Evolutionary conservation across 2,888 invertebrate genomes (phyloP), one percentile per base, ranked within the genome.

Genomic region (Diarsia brunnea): DNA sequence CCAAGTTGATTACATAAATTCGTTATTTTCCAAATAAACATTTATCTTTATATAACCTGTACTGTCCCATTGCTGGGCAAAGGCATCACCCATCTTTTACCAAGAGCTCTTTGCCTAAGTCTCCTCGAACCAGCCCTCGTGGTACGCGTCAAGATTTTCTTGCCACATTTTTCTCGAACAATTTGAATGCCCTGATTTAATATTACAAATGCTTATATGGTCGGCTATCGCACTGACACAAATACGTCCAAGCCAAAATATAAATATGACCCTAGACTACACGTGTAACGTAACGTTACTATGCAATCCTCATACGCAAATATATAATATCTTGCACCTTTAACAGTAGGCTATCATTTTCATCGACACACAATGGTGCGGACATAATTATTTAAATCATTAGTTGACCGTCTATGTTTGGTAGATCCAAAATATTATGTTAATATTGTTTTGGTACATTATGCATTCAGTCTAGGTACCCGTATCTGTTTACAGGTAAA

Each of bases 331-430:
- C n/a, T 47, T 21, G n/a, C 10, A 31, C 47, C 79, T 60, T 19
- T 51, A 60, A 8, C n/a, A 47, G 64, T 19, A 53, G 31, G 12
- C 21, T 65, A 61, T 61, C 14, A 78, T 49, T 65, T 61, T 55
- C 43, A 24, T 31, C 38, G 27, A 49, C 4, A 55, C 19, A 81
- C 66, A 81, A 78, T 75, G 53, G 47, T 14, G 14, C 66, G 24
- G 60, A 75, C 14, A 14, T 75, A 53, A 81, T 66, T 61, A 75
- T 75, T 79, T 66, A 66, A 66, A 81, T 65, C n/a, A 75, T 78
- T 43, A 66, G 47, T 8, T 2, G 53, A 11, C 81, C 75, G 61
- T 31, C 53, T 78, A 49, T 61, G 14, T 67, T 55, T 24, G 53
- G 49, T 16, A n/a, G 45, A 24, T 43, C 61, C 49, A 55, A 75